Percentiles rank a stretch among this genome's conserved stretches.
phyloP scores from a whole-genome alignment of 2,113 vertebrate genomes.

The Erythrocebus patas region DNA sequence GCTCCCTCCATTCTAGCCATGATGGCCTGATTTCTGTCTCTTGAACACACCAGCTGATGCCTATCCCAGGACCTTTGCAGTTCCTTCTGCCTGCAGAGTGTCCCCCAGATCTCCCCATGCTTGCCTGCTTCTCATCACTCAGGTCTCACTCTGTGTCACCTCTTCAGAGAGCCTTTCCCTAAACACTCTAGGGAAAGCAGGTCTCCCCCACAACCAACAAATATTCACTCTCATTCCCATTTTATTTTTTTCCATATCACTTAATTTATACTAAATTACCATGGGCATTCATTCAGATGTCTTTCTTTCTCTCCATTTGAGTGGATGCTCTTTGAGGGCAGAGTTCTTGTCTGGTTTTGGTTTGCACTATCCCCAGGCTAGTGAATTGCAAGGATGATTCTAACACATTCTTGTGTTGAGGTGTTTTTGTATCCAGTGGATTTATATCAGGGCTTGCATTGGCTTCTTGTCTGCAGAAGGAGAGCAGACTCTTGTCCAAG shows the following conservation, averaged over 20 bases:
- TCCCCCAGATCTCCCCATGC: no score
- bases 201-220: rapidly evolving
- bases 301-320: background rate
- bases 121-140: background rate
- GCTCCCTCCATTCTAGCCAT: background rate
- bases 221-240: background rate
- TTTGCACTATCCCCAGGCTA: background rate
- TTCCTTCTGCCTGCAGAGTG: background rate
- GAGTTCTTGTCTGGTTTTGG: background rate
- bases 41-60: background rate
- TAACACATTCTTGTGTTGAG: background rate
- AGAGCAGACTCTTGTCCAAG: background rate
- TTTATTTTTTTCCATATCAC: background rate
- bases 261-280: background rate
- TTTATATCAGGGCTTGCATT: background rate
- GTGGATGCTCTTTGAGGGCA: background rate
- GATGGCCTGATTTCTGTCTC: background rate
- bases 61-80: background rate
- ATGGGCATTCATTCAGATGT: background rate
- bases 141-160: background rate
- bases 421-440: background rate
- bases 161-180: background rate
- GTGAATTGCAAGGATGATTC: background rate
- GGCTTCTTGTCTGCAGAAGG: background rate
- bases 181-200: background rate